Evolutionary conservation across 2,113 vertebrate species (phyloP).

Genomic region (Melanerpes aurifrons): DNA sequence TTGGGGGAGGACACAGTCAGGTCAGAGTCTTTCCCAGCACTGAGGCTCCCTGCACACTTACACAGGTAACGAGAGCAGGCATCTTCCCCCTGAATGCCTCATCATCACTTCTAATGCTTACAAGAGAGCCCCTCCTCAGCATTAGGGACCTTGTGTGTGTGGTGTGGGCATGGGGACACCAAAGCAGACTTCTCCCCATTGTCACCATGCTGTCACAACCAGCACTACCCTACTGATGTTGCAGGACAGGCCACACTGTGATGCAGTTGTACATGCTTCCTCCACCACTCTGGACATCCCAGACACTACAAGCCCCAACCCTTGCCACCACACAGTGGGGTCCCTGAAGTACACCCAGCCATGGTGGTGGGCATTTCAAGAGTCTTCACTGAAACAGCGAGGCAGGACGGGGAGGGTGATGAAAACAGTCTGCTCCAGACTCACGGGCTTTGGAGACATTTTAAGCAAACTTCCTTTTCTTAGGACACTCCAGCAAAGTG

Average conservation of each 20-base stretch:
- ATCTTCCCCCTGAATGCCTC: not conserved
- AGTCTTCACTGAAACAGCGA: not conserved
- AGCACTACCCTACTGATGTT: accelerated
- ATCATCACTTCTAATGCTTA: not conserved
- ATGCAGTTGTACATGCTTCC: accelerated
- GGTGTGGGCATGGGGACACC: too few species aligned
- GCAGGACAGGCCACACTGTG: not conserved
- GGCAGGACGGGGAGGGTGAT: not conserved
- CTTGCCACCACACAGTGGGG: not conserved
- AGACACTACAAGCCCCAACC: not conserved
- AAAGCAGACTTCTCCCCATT: accelerated
- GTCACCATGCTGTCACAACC: not conserved
- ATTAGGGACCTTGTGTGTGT: not conserved
- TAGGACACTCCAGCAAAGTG: not conserved
- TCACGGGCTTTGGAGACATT: not conserved
- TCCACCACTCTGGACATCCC: accelerated
- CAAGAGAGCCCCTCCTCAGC: not conserved
- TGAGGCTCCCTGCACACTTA: not conserved
- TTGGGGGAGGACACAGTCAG: not conserved
- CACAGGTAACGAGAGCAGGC: not conserved
- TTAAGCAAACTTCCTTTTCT: not conserved
- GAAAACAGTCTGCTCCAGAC: not conserved
- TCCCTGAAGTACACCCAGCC: not conserved
- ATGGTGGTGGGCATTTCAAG: accelerated
- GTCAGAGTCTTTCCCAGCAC: not conserved